Percentiles rank a stretch among this genome's conserved stretches.
phyloP scores from a whole-genome alignment of 2,113 vertebrate species.

The Micromys minutus region DNA sequence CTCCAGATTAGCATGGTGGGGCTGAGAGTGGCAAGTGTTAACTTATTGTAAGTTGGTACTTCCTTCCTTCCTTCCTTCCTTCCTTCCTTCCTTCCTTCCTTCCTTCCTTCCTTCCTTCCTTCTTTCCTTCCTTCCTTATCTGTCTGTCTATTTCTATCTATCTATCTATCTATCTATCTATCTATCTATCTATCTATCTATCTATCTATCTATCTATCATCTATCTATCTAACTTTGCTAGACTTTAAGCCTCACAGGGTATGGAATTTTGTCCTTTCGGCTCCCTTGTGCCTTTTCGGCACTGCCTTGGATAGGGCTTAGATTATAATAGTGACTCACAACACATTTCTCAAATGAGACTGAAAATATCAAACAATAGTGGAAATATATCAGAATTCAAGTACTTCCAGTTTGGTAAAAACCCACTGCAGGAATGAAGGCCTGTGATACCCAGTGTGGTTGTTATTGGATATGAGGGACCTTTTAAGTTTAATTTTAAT shows the following conservation, averaged over 20 bases:
- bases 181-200: too few relatives aligned
- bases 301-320: background rate
- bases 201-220: too few relatives aligned
- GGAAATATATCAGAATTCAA: background rate
- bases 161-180: too few relatives aligned
- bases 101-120: too few relatives aligned
- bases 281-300: background rate
- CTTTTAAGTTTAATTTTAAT: background rate
- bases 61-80: too few relatives aligned
- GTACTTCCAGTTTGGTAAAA: background rate
- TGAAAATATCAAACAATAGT: background rate
- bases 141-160: background rate
- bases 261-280: background rate
- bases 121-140: too few relatives aligned
- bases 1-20: background rate
- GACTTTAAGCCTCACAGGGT: background rate
- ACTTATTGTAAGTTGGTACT: background rate
- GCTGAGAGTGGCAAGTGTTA: background rate
- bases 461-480: background rate
- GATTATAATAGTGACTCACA: background rate
- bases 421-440: background rate
- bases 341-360: conserved; percentile 13
- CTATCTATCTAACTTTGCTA: background rate
- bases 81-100: too few relatives aligned
- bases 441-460: background rate